Percentiles rank a stretch among this genome's conserved stretches.
phyloP scores from a whole-genome alignment of 2,888 invertebrate genomes.

The Heliconius sara region DNA sequence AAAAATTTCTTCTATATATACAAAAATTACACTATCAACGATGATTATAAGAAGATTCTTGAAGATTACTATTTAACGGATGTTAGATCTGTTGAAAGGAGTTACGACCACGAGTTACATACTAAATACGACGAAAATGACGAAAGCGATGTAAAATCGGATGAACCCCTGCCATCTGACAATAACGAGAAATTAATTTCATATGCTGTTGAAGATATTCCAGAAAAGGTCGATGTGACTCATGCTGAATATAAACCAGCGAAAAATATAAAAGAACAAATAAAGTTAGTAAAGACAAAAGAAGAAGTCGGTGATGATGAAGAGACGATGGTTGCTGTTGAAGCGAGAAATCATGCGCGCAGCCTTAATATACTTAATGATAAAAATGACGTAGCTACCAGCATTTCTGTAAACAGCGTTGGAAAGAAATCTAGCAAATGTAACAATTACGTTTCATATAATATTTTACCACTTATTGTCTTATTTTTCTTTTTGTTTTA shows the following conservation, averaged over 20 bases:
- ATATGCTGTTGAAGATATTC: constrained; percentile 79
- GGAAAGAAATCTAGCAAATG: constrained; percentile 77
- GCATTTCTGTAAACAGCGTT: constrained; percentile 85
- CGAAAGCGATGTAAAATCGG: constrained; percentile 64
- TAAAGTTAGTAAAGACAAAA: constrained; percentile 81
- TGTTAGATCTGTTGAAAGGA: constrained; percentile 83
- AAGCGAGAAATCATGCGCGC: constrained; percentile 80
- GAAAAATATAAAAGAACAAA: constrained; percentile 81
- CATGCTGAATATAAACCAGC: constrained; percentile 72
- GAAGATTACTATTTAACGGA: constrained; percentile 85
- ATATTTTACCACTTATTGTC: not conserved
- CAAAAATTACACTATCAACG: constrained; percentile 85
- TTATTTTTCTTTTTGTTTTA: not conserved
- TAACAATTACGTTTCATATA: constrained; percentile 50
- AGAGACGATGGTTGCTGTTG: constrained; percentile 85
- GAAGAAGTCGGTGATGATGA: constrained; percentile 79
- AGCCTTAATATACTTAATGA: constrained; percentile 70
- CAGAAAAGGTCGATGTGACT: constrained; percentile 71
- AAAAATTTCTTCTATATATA: constrained; percentile 88
- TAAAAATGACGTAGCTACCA: constrained; percentile 82
- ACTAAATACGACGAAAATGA: constrained; percentile 62
- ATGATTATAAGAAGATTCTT: constrained; percentile 84
- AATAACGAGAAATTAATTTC: constrained; percentile 82
- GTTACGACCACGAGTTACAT: constrained; percentile 57
- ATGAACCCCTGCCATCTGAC: constrained; percentile 71